phyloP scores from a whole-genome alignment of 2,797 vertebrate species.

The Poecilia gillii region DNA sequence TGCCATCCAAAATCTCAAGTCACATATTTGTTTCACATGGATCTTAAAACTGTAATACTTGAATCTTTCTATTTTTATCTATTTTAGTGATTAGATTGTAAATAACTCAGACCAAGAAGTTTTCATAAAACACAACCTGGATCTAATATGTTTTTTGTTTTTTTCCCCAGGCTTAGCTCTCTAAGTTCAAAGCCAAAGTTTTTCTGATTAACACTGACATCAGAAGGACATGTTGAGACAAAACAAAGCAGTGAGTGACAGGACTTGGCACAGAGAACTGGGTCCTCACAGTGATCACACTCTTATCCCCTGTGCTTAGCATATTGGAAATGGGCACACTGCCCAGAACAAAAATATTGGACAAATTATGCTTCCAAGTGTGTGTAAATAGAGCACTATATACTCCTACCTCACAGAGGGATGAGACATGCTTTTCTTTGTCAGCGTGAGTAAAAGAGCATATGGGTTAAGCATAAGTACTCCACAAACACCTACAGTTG shows the following conservation, averaged over 20 bases:
- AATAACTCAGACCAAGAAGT: neutral
- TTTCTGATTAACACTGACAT: slow-evolving; percentile 56
- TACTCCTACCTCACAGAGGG: slow-evolving; percentile 45
- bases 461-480: slow-evolving; percentile 43
- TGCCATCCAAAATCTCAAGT: neutral
- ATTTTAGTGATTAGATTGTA: neutral
- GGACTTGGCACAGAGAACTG: slow-evolving; percentile 62
- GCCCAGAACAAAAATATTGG: slow-evolving; percentile 77
- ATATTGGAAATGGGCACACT: slow-evolving; percentile 70
- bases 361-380: slow-evolving; percentile 61
- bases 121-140: slow-evolving; percentile 40
- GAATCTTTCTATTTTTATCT: slow-evolving; percentile 4
- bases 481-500: slow-evolving; percentile 27
- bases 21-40: neutral
- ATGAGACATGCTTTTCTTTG: slow-evolving; percentile 45
- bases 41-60: slow-evolving; percentile 8
- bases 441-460: slow-evolving; percentile 29
- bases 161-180: slow-evolving; percentile 34
- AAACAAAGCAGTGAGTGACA: slow-evolving; percentile 70
- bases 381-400: slow-evolving; percentile 26
- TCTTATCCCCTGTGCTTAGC: slow-evolving; percentile 73
- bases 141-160: slow-evolving; percentile 41
- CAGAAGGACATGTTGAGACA: slow-evolving; percentile 53
- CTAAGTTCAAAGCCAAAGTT: slow-evolving; percentile 30
- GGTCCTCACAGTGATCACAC: slow-evolving; percentile 71